phyloP scores from a whole-genome alignment of 2,113 vertebrate species.

The Syrmaticus mikado region DNA sequence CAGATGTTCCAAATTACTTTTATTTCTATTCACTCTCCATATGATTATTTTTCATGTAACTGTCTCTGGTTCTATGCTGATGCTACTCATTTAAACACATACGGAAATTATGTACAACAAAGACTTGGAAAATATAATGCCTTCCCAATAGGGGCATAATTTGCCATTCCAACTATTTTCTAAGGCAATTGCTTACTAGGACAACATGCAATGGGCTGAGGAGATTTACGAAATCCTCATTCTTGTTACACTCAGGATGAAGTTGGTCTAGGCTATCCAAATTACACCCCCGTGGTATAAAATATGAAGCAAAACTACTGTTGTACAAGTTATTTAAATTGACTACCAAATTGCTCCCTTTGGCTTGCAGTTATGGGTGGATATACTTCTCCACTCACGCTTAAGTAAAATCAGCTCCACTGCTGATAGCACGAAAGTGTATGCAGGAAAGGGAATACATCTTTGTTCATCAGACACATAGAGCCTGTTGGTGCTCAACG shows the following conservation, averaged over 20 bases:
- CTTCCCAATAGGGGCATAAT: slow-evolving; percentile 29
- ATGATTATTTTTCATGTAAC: slow-evolving; percentile 9
- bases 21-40: slow-evolving; percentile 41
- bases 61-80: slow-evolving; percentile 13
- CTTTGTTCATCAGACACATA: neutral
- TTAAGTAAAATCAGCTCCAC: neutral
- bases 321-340: neutral
- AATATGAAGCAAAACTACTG: neutral
- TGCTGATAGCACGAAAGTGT: neutral
- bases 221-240: neutral
- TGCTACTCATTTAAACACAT: slow-evolving; percentile 29
- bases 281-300: neutral
- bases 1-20: neutral
- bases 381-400: neutral
- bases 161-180: slow-evolving; percentile 21
- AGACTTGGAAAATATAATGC: slow-evolving; percentile 1
- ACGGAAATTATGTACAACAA: neutral
- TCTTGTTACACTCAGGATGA: neutral
- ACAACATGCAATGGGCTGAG: neutral
- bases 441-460: neutral
- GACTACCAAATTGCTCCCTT: neutral
- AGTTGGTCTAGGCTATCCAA: neutral
- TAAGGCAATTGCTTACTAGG: neutral
- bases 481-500: neutral
- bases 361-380: neutral